phyloP scores from a whole-genome alignment of 1,140 invertebrate species.

The Drepana arcuata region DNA sequence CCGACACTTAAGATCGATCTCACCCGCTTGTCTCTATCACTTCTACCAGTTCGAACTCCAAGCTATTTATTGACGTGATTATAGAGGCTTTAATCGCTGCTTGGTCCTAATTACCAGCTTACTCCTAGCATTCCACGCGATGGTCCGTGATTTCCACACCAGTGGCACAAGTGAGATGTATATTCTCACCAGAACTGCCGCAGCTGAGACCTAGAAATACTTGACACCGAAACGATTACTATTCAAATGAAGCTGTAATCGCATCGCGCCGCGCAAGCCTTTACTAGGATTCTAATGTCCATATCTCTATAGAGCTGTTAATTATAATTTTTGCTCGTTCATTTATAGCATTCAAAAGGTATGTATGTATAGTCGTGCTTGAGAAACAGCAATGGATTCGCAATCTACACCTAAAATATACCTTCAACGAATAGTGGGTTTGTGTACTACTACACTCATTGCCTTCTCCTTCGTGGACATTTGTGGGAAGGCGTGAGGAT shows the following conservation, averaged over 20 bases:
- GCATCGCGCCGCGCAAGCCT: constrained; percentile 8
- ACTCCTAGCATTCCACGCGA: too few relatives aligned
- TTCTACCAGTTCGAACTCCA: background rate
- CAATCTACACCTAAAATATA: too few relatives aligned
- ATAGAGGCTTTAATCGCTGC: background rate
- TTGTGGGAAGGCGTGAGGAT: too few relatives aligned
- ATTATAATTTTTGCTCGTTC: too few relatives aligned
- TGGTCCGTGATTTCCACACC: constrained; percentile 11
- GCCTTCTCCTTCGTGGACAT: too few relatives aligned
- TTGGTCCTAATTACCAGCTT: constrained; percentile 5
- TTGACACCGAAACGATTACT: constrained; percentile 17
- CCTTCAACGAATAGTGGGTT: too few relatives aligned
- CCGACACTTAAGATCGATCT: background rate
- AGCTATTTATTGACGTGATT: background rate
- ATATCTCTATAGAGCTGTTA: constrained; percentile 8
- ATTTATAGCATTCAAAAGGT: too few relatives aligned
- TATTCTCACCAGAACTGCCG: constrained; percentile 1
- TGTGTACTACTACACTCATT: too few relatives aligned
- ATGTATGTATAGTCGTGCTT: too few relatives aligned
- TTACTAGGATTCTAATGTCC: constrained; percentile 10
- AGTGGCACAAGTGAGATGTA: constrained; percentile 5
- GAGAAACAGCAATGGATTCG: too few relatives aligned
- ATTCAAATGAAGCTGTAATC: constrained; percentile 27
- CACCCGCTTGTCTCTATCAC: background rate
- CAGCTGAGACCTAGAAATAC: constrained; percentile 11